Base-by-base conservation (phyloP, 2,797 vertebrate genomes). In the Distichodus sexfasciatus region DNA sequence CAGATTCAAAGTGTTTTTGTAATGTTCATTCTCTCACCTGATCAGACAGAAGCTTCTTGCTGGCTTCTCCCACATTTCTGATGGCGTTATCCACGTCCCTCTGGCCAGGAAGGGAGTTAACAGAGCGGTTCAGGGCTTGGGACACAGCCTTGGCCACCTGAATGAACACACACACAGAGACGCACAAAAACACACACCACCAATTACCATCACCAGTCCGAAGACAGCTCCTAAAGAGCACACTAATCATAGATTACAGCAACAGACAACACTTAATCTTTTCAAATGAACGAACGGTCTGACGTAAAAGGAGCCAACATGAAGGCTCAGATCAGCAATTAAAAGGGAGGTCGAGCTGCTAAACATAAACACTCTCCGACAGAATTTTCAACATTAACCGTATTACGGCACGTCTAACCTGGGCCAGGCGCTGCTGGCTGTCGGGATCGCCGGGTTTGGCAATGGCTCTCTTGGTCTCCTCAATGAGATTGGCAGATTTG, bases 71-170 rank as follows among this genome's bases (percentile, higher is more conserved):
- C 41, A 99, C 94, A 2, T 91, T 90, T 67, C 94, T 91, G 59
- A 98, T 94, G 74, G 97, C 96, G 7, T 98, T 95, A 1, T 99
- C 96, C 76, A 98, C 96, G 0, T 99, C 96, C 64, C 95, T 91
- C 81, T 98, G 97, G 3, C 97, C 97, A 0, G 96, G 97, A 19
- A 99, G 90, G 85, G 95, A 96, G 91, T 95, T 98, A 50, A 99
- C 94, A 0, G 92, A 94, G 69, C 96, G 91, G 83, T 93, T 98
- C 80, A 98, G 85, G 5, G 96, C 94, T 84, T 98, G 96, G 0
- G 96, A 97, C 73, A 98, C 96, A 0, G 96, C 96, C 83, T 98
- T 98, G 17, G 96, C 97, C 80, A 98, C 97, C 97, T 99, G 76
- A 40, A 67, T n/a, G 53, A 38, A 69, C 29, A 64, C 19, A 72